phyloP scores from a whole-genome alignment of 2,888 invertebrate species.

The Pseudoips prasinana region DNA sequence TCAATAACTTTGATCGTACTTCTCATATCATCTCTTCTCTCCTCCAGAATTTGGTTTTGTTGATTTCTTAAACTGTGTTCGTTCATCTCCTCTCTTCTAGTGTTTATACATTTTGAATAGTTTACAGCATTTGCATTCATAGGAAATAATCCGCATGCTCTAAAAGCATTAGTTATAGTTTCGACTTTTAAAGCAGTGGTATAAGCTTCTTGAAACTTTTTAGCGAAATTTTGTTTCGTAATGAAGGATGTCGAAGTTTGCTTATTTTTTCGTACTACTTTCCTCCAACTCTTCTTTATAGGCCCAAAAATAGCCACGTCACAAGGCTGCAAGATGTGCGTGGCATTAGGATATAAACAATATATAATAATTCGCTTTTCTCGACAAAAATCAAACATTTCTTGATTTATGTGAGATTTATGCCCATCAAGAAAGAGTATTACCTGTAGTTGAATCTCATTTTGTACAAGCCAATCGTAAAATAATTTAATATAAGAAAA shows the following conservation, averaged over 20 bases:
- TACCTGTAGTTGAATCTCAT: conserved; percentile 8
- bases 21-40: too few species aligned
- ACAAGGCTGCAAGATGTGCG: conserved; percentile 12
- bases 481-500: conserved; percentile 10
- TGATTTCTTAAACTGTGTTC: too few species aligned
- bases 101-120: conserved; percentile 11
- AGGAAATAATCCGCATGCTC: conserved; percentile 8
- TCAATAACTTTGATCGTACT: too few species aligned
- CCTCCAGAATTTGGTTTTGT: too few species aligned
- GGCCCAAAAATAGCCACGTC: conserved; percentile 5
- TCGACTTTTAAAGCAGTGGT: conserved; percentile 1
- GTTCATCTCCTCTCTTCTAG: too few species aligned
- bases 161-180: conserved; percentile 7
- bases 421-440: conserved; percentile 16
- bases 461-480: conserved; percentile 8
- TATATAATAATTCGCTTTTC: conserved; percentile 9
- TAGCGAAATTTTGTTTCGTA: conserved; percentile 8
- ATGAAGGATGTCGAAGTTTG: conserved; percentile 1
- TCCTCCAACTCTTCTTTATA: conserved; percentile 3
- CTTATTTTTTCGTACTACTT: conserved; percentile 6
- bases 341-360: conserved; percentile 12
- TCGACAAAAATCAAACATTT: conserved; percentile 9
- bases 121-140: conserved; percentile 7
- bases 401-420: conserved; percentile 10
- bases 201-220: conserved; percentile 6